These are phyloP conservation scores for Macrophya annulata DNA, from an alignment of 2,888 invertebrate genomes.

Conservation along the genomic window DNA sequence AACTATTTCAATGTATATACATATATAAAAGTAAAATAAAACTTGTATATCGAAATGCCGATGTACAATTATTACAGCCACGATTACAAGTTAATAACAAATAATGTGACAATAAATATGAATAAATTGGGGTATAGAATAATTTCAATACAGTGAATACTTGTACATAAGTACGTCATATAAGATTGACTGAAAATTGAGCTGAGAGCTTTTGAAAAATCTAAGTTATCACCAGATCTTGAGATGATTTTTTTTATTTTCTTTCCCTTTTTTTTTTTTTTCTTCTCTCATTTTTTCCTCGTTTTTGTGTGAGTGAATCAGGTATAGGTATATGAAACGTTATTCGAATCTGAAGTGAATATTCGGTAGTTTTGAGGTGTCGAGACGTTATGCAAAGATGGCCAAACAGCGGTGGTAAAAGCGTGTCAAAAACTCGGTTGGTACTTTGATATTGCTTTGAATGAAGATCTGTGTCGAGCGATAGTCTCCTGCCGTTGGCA, in stretches of 20 bases:
- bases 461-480: slow-evolving; percentile 75
- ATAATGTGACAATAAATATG: slow-evolving; percentile 4
- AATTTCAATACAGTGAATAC: not conserved
- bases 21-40: not conserved
- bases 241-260: not conserved
- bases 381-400: slow-evolving; percentile 33
- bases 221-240: not conserved
- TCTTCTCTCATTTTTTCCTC: no score
- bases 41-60: not conserved
- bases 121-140: not conserved
- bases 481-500: slow-evolving; percentile 64
- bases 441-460: slow-evolving; percentile 71
- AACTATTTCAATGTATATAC: not conserved
- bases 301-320: not conserved
- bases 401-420: not conserved
- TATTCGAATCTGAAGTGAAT: not conserved
- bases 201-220: not conserved
- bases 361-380: not conserved
- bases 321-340: not conserved
- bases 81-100: not conserved
- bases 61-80: not conserved
- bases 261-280: not conserved
- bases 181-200: not conserved
- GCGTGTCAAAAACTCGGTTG: slow-evolving; percentile 44
- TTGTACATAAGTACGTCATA: not conserved